Percentiles rank a stretch among this genome's conserved stretches.
Evolutionary conservation across 2,888 invertebrate genomes (phyloP).

Genomic region (Lithophane ornitopus): DNA sequence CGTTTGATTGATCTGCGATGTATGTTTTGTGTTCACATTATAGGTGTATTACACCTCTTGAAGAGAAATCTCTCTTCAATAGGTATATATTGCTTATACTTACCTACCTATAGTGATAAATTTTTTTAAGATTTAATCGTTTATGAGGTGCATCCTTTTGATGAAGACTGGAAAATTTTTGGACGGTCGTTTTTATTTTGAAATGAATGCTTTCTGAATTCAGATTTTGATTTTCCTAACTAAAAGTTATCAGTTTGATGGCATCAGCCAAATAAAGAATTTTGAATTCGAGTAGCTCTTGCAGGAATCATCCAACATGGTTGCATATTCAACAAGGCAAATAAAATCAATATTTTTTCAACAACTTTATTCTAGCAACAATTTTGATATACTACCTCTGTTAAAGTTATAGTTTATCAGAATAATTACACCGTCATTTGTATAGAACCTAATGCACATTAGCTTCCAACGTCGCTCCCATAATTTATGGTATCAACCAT

Average conservation of each 20-base stretch:
- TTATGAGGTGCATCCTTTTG: not conserved
- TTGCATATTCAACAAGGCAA: not conserved
- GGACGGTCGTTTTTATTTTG: not conserved
- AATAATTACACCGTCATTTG: slow-evolving; percentile 38
- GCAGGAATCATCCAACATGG: not conserved
- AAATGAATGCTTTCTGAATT: too few relatives aligned
- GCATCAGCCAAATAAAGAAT: not conserved
- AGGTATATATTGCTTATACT: not conserved
- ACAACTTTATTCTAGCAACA: not conserved
- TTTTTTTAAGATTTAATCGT: not conserved
- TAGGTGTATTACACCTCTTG: not conserved
- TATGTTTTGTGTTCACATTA: not conserved
- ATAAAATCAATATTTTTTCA: not conserved
- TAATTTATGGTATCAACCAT: slow-evolving; percentile 60
- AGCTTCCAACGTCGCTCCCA: slow-evolving; percentile 33
- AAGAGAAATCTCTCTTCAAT: not conserved
- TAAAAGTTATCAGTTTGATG: not conserved
- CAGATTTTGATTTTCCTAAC: not conserved
- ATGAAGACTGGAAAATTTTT: not conserved
- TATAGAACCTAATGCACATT: slow-evolving; percentile 39
- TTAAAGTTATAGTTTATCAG: slow-evolving; percentile 19
- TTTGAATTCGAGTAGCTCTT: not conserved
- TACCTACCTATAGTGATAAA: not conserved
- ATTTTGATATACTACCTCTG: slow-evolving; percentile 21
- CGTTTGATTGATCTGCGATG: slow-evolving; percentile 27